These are phyloP conservation scores for Aethes cnicana DNA, from an alignment of 2,888 invertebrate genomes.

Conservation along the genomic window DNA sequence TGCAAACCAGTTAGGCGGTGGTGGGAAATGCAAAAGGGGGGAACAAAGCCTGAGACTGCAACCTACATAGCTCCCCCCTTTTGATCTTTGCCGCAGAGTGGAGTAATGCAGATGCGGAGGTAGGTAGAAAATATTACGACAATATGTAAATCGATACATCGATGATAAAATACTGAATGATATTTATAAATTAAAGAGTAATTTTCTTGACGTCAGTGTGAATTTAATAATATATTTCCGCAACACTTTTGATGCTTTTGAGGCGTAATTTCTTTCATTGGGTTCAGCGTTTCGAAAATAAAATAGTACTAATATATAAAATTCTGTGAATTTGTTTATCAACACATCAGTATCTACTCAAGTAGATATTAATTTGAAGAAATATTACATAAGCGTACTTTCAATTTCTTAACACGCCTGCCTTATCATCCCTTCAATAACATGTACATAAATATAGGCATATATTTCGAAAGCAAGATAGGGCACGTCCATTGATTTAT, in stretches of 20 bases:
- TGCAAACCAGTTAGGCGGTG: slow-evolving; percentile 45
- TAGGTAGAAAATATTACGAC: slow-evolving; percentile 43
- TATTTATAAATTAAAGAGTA: no score
- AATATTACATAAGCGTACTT: slow-evolving; percentile 12
- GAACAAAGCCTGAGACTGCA: slow-evolving; percentile 58
- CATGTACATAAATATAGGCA: slow-evolving; percentile 8
- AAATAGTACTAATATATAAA: background rate
- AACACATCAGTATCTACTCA: background rate
- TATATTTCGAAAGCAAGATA: slow-evolving; percentile 11
- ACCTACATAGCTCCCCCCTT: slow-evolving; percentile 75
- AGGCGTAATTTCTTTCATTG: no score
- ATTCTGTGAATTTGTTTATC: background rate
- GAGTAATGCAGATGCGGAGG: slow-evolving; percentile 40
- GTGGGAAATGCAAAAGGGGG: slow-evolving; percentile 56
- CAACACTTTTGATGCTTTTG: no score
- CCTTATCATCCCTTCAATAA: slow-evolving; percentile 4
- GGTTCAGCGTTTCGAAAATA: background rate
- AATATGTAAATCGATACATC: no score
- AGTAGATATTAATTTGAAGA: background rate
- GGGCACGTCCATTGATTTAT: slow-evolving; percentile 15
- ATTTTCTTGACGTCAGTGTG: no score
- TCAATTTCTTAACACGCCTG: slow-evolving; percentile 14
- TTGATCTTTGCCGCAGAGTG: slow-evolving; percentile 40
- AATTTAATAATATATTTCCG: no score
- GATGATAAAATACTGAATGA: no score